Base-by-base conservation (phyloP, 2,888 invertebrate species). In the Poecilobothrus nobilitatus region DNA sequence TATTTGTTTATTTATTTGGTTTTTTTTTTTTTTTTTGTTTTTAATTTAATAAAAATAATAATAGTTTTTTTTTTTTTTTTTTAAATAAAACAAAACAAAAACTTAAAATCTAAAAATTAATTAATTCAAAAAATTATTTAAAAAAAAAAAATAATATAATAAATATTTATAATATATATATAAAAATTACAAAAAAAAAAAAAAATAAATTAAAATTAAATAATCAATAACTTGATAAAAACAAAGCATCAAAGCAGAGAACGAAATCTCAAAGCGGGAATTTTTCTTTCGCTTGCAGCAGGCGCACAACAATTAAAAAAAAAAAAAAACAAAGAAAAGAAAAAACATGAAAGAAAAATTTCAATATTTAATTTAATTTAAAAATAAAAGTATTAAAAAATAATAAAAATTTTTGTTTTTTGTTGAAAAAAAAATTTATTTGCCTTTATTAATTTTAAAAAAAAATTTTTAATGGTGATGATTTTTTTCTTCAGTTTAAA, bases 241-340 rank as follows among this genome's bases (percentile, higher is more conserved):
- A 67, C 37, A 71, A 72, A 71, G 65, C 65, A 65, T 34, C 15
- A 65, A 65, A 65, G 65, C 65, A 33, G 65, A 65, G 65, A 65
- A 53, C 33, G 65, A 65, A 27, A 18, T 65, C 65, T 65, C 34
- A 8, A 65, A 65, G 65, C 65, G n/a, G 63, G 63, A 63, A 65
- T 65, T 65, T 65, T 34, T 34, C 65, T 65, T 65, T 65, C 65
- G 65, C 34, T 65, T 34, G 65, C 65, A 27, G 65, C 33, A 34
- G 65, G 27, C 65, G 65, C 65, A 27, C 34, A 33, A 65, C 65
- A 27, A 65, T 22, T 9, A 1, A 27, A 63, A 63, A 68, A 70
- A 72, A 69, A 73, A 72, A 70, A 70, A 71, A 72, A 73, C 72
- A 70, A 68, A 71, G 68, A 72, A 67, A 44, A 71, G 71, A 70